Evolutionary conservation across 2,113 vertebrate species (phyloP), one percentile per base, ranked within the genome.

Genomic region (Choloepus hoffmanni): DNA sequence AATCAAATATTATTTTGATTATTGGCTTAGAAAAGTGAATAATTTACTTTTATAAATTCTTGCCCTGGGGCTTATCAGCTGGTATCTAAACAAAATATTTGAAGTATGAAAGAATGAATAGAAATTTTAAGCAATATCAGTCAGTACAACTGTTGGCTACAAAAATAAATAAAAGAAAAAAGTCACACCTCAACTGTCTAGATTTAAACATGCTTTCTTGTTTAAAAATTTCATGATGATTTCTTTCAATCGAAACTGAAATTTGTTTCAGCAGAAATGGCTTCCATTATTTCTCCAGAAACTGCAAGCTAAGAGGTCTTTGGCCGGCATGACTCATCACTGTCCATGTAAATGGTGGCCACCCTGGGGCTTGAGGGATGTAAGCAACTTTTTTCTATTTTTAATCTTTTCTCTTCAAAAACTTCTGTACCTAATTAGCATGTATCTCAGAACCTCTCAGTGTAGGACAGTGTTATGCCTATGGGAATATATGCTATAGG

Each of bases 381-480:
- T 78, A 82, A 36, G 26, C 12, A 67, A 89, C 3, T 14, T 70
- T 79, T 89, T 94, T 92, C 65, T 73, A 63, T 70, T 72, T 55
- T 26, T 77, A 94, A 90, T 85, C 40, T 76, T 95, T 95, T 83
- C 45, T 96, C 88, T 92, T 96, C 45, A 94, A 97, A 94, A 67
- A 18, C 92, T 91, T 90, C 28, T 15, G 21, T 74, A 23, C 40
- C 96, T 97, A 94, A 94, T 97, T 92, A 97, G 85, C 65, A 55
- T 62, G 36, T 85, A 81, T 82, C 62, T 91, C 79, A 85, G 74
- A 91, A 67, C 62, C 26, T 85, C 40, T 86, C 13, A 0, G 28
- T 72, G 55, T 67, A 53, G 91, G 53, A 90, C 83, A 85, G 36
- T 30, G n/a, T 79, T 92, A 67, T 24, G 70, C 89, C 95, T 93